Percentiles rank a stretch among this genome's conserved stretches.
Conservation (phyloP, 1,140 invertebrate species). For the Olivierus martensii region DNA sequence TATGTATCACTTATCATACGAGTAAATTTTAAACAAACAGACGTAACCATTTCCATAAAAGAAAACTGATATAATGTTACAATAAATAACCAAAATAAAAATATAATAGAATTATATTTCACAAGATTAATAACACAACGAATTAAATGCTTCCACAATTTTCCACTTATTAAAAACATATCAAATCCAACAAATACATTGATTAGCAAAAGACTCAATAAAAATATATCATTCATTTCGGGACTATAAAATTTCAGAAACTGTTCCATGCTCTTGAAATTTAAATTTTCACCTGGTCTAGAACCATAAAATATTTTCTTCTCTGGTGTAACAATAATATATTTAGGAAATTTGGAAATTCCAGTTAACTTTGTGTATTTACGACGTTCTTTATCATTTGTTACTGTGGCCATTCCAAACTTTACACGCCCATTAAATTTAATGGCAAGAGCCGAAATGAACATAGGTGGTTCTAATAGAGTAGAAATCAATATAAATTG, state of each 20-base stretch:
- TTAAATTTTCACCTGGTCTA: slow-evolving; percentile 30
- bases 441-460: slow-evolving; percentile 38
- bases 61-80: slow-evolving; percentile 31
- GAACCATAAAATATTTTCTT: slow-evolving; percentile 31
- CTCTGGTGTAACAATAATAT: slow-evolving; percentile 35
- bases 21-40: slow-evolving; percentile 22
- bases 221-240: slow-evolving; percentile 40
- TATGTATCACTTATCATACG: slow-evolving; percentile 23
- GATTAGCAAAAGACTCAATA: slow-evolving; percentile 32
- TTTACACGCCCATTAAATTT: slow-evolving; percentile 39
- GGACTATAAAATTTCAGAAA: slow-evolving; percentile 35
- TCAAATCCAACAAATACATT: slow-evolving; percentile 35
- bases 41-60: slow-evolving; percentile 23
- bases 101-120: slow-evolving; percentile 34
- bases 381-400: slow-evolving; percentile 20
- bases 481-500: slow-evolving; percentile 33
- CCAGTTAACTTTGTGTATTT: slow-evolving; percentile 19
- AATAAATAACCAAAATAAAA: slow-evolving; percentile 33
- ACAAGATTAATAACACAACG: slow-evolving; percentile 29
- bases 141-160: slow-evolving; percentile 27
- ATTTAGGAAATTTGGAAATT: slow-evolving; percentile 23
- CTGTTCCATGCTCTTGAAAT: slow-evolving; percentile 33
- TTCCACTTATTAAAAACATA: slow-evolving; percentile 27
- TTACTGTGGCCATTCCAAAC: slow-evolving; percentile 31
- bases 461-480: slow-evolving; percentile 32